Conservation (phyloP, 23 tunicate genomes). For the Trididemnum clinides region DNA sequence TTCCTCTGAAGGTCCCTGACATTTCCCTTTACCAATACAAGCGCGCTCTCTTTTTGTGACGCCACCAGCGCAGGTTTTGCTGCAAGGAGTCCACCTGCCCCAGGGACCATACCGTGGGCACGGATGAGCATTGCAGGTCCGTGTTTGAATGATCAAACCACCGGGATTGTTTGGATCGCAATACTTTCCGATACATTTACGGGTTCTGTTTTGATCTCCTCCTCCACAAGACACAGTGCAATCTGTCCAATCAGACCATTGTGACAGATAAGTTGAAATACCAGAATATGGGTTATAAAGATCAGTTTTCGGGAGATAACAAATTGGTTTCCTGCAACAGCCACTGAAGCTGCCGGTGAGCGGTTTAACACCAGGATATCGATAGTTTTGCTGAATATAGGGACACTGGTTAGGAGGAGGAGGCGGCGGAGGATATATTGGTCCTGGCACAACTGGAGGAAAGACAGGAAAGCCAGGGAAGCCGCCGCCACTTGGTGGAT, state of each 20-base stretch:
- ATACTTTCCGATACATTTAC: constrained; percentile 1
- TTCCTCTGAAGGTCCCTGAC: constrained; percentile 4
- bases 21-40: constrained; percentile 1
- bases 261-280: constrained; percentile 28
- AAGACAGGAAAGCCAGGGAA: not conserved
- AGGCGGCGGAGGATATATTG: not conserved
- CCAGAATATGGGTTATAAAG: constrained; percentile 34
- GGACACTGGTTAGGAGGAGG: constrained; percentile 39
- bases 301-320: constrained; percentile 53
- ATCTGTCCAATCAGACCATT: constrained; percentile 3
- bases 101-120: constrained; percentile 29
- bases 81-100: constrained; percentile 20
- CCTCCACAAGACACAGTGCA: constrained; percentile 33
- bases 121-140: not conserved
- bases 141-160: constrained; percentile 14
- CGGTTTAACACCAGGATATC: constrained; percentile 38
- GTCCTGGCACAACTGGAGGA: not conserved
- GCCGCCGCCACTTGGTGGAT: not conserved
- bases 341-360: constrained; percentile 73
- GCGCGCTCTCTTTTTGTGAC: constrained; percentile 3
- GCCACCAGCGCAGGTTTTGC: constrained; percentile 34
- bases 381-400: not conserved
- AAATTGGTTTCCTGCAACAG: constrained; percentile 73
- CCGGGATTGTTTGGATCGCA: constrained; percentile 35
- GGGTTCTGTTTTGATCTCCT: constrained; percentile 16